These are phyloP conservation scores for Hycleus phaleratus DNA, from an alignment of 1,140 invertebrate genomes.

Conservation along the genomic window DNA sequence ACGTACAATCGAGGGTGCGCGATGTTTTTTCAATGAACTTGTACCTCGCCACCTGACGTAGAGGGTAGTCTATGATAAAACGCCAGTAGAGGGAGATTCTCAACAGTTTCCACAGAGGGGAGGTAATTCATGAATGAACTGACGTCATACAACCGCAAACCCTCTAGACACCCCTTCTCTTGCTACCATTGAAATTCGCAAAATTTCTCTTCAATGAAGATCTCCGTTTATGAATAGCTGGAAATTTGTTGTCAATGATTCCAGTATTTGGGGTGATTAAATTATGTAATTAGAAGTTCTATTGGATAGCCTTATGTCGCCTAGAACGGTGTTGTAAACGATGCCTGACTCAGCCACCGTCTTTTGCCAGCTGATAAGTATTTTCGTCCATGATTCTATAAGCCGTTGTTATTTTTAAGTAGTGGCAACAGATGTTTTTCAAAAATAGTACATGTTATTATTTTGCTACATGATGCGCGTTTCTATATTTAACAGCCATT, in stretches of 20 bases:
- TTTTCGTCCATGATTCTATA: slow-evolving; percentile 28
- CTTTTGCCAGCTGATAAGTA: slow-evolving; percentile 31
- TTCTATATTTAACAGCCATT: slow-evolving; percentile 10
- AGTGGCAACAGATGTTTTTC: slow-evolving; percentile 32
- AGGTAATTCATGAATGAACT: slow-evolving; percentile 28
- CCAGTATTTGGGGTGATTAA: slow-evolving; percentile 1
- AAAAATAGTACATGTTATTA: slow-evolving; percentile 29
- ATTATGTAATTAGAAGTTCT: slow-evolving; percentile 14
- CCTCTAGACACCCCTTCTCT: not conserved
- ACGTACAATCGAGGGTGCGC: no score
- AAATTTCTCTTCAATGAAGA: no score
- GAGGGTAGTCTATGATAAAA: no score
- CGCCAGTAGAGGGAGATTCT: not conserved
- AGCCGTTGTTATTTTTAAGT: slow-evolving; percentile 28
- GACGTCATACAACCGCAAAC: slow-evolving; percentile 17
- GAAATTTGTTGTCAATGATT: not conserved
- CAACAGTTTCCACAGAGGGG: slow-evolving; percentile 16
- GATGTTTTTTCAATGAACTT: no score
- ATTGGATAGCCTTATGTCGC: no score
- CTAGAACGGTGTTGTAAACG: not conserved
- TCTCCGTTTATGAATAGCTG: no score
- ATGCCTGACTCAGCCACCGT: slow-evolving; percentile 24
- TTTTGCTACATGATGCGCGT: slow-evolving; percentile 16
- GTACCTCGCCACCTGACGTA: no score
- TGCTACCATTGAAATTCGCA: not conserved